phyloP scores from a whole-genome alignment of 2,113 vertebrate genomes.

The Haplotaxodon microlepis region DNA sequence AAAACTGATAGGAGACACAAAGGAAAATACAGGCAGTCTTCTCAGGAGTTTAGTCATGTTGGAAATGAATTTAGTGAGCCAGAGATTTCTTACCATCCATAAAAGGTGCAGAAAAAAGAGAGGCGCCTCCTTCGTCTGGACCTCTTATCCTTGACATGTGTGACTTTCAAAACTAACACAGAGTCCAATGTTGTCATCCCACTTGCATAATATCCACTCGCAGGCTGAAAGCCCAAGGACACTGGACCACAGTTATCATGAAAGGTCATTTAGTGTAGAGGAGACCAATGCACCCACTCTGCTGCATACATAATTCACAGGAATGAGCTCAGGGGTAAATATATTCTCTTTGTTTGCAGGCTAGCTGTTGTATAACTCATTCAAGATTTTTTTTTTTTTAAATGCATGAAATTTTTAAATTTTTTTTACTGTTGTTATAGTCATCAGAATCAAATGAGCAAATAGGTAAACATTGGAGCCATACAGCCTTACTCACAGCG shows the following conservation, averaged over 20 bases:
- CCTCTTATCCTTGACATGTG: slow-evolving; percentile 45
- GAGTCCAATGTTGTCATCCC: slow-evolving; percentile 36
- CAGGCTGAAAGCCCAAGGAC: slow-evolving; percentile 54
- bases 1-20: background rate
- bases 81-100: slow-evolving; percentile 6
- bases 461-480: background rate
- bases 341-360: slow-evolving; percentile 18
- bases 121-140: background rate
- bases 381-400: background rate
- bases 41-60: background rate
- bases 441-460: background rate
- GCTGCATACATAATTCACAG: slow-evolving; percentile 41
- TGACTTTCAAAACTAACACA: slow-evolving; percentile 62
- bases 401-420: background rate
- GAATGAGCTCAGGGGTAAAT: slow-evolving; percentile 33
- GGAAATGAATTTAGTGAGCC: background rate
- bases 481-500: background rate
- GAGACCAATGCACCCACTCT: slow-evolving; percentile 26
- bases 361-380: background rate
- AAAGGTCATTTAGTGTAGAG: slow-evolving; percentile 67
- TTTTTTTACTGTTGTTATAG: background rate
- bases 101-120: slow-evolving; percentile 13
- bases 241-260: slow-evolving; percentile 56
- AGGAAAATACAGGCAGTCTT: background rate
- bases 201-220: slow-evolving; percentile 62